Conservation (phyloP, 2,113 vertebrate genomes). For the Rhagologus leucostigma region DNA sequence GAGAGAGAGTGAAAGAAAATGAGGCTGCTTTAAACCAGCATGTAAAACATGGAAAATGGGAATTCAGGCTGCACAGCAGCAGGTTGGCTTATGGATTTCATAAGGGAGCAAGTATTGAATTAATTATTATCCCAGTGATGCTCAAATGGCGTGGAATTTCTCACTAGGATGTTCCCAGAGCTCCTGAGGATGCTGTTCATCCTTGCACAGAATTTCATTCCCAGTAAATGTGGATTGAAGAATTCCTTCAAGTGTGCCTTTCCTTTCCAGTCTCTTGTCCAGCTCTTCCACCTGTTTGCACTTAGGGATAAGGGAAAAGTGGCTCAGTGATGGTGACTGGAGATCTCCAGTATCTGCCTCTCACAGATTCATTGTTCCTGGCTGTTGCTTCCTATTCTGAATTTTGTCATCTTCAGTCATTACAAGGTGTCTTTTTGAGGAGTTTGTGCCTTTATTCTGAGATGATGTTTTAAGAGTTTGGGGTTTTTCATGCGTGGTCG, state of each 20-base stretch:
- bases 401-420: background rate
- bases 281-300: accelerated
- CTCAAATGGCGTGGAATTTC: background rate
- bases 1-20: background rate
- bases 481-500: background rate
- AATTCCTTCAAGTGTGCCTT: background rate
- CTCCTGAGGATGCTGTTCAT: background rate
- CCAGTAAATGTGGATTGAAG: background rate
- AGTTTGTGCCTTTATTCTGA: background rate
- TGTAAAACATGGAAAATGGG: background rate
- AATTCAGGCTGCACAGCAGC: background rate
- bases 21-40: background rate
- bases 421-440: background rate
- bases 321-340: background rate
- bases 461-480: background rate
- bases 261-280: background rate
- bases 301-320: background rate
- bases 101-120: background rate
- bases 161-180: background rate
- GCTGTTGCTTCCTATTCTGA: background rate
- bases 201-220: background rate
- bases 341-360: background rate
- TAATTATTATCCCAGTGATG: background rate
- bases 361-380: background rate
- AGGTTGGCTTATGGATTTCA: background rate